Percentiles rank a stretch among this genome's conserved stretches.
These are phyloP conservation scores for Percopsis omiscomaycus DNA, from an alignment of 2,797 vertebrate species.

Conservation along the genomic window DNA sequence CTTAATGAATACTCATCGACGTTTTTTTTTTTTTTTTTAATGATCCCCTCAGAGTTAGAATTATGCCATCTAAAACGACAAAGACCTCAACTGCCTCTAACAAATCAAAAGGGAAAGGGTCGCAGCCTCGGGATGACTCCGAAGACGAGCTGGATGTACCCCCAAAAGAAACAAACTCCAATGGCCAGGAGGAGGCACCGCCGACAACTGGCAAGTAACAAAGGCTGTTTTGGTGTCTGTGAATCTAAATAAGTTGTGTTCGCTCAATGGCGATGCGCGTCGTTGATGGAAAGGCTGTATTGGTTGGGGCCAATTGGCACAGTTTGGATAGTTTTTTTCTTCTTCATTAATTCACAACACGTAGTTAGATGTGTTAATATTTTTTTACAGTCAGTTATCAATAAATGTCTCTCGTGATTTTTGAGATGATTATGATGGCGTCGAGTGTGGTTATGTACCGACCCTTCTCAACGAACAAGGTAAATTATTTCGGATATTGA, in stretches of 20 bases:
- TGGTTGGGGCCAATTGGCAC: slow-evolving; percentile 59
- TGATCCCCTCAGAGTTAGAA: slow-evolving; percentile 74
- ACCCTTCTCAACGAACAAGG: slow-evolving; percentile 51
- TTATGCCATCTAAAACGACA: slow-evolving; percentile 85
- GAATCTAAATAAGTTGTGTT: slow-evolving; percentile 72
- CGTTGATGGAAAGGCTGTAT: slow-evolving; percentile 46
- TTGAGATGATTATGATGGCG: slow-evolving; percentile 61
- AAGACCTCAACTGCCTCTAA: slow-evolving; percentile 83
- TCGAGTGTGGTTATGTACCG: slow-evolving; percentile 53
- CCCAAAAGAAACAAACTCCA: slow-evolving; percentile 70
- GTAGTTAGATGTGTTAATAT: slow-evolving; percentile 56
- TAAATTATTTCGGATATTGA: slow-evolving; percentile 54
- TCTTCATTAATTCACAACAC: slow-evolving; percentile 55
- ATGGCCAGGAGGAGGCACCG: slow-evolving; percentile 73
- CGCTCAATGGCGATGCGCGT: slow-evolving; percentile 65
- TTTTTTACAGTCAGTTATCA: slow-evolving; percentile 60
- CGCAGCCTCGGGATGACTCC: slow-evolving; percentile 77
- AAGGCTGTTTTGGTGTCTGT: slow-evolving; percentile 74
- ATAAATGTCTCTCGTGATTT: slow-evolving; percentile 57
- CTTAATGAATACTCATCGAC: slow-evolving; percentile 64
- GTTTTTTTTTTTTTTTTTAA: slow-evolving; percentile 35
- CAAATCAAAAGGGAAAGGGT: slow-evolving; percentile 75
- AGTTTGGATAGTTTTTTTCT: slow-evolving; percentile 49
- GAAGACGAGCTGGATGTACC: slow-evolving; percentile 77
- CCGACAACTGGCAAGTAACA: slow-evolving; percentile 80